Base-by-base conservation (phyloP, 2,888 invertebrate species). In the Dryobota labecula region DNA sequence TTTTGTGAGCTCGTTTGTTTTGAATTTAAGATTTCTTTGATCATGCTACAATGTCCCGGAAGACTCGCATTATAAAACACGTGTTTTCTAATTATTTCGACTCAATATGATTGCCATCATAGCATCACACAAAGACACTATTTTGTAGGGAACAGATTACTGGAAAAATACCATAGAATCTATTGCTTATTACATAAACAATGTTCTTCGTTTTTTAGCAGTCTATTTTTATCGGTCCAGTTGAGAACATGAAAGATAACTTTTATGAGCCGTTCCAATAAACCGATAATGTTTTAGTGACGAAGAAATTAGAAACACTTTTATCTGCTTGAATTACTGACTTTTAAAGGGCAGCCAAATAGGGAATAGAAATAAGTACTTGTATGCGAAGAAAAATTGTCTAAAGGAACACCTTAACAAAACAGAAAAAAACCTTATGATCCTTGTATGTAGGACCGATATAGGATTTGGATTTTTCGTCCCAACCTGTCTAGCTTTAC, bases 201-300 rank as follows among this genome's bases (percentile, higher is more conserved):
- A 38, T 47, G 7, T 36, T 62, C 9, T 11, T 27, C 15, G 38
- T 38, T 56, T 43, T 18, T 47, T 24, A 38, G 45, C 38, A 47
- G 41, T 49, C 15, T 66, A 67, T 51, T 43, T 71, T 58, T 61
- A 47, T 57, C 47, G n/a, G 38, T 56, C 45, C 43, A 51, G 54
- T 69, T 63, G 18, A 33, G 56, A 67, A 78, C 78, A 74, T 78
- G 62, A 61, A 71, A 74, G 56, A 57, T 49, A 41, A 30, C 45
- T 58, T 61, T 77, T 54, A 63, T 54, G 20, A 49, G 13, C 7
- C n/a, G 41, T 53, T 49, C 49, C 54, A 61, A 66, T 78, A 30
- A 62, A 54, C 24, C 24, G n/a, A 65, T 51, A 57, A 38, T 30
- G 36, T 56, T 61, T 54, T 63, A 63, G 11, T 58, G 41, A 33